A percentile compares a stretch with the other conserved stretches of the same genome.
These are phyloP conservation scores for Macrosoma leucophasiata DNA, from an alignment of 2,888 invertebrate species.

Conservation along the genomic window DNA sequence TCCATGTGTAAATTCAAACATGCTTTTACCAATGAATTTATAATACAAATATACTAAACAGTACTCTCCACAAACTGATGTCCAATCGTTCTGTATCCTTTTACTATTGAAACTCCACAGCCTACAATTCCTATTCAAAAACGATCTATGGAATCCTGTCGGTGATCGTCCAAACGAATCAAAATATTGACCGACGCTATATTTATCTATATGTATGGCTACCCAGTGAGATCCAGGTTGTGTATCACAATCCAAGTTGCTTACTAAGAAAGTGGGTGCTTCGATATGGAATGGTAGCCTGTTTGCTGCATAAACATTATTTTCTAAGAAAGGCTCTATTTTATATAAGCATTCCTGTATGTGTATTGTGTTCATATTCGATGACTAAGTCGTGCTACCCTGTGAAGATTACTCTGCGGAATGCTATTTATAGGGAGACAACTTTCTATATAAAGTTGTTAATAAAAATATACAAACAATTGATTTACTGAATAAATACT, in stretches of 20 bases:
- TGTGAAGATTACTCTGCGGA: too few species aligned
- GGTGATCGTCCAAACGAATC: constrained; percentile 18
- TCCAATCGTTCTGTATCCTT: constrained; percentile 1
- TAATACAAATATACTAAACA: not conserved
- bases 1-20: too few species aligned
- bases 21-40: constrained; percentile 1
- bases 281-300: constrained; percentile 6
- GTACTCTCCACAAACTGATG: constrained; percentile 3
- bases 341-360: too few species aligned
- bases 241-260: constrained; percentile 12
- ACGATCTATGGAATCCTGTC: constrained; percentile 12
- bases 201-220: constrained; percentile 15
- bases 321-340: too few species aligned
- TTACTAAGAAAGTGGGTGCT: too few species aligned
- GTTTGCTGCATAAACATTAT: constrained; percentile 13
- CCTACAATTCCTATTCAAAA: constrained; percentile 19
- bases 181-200: constrained; percentile 16
- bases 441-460: too few species aligned
- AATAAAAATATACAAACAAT: too few species aligned
- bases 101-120: constrained; percentile 19
- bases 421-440: too few species aligned
- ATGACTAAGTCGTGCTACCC: too few species aligned
- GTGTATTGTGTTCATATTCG: too few species aligned
- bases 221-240: constrained; percentile 17
- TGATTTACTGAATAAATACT: too few species aligned